A percentile compares a stretch with the other conserved stretches of the same genome.
phyloP scores from a whole-genome alignment of 2,113 vertebrate species.

The Nibea coibor region DNA sequence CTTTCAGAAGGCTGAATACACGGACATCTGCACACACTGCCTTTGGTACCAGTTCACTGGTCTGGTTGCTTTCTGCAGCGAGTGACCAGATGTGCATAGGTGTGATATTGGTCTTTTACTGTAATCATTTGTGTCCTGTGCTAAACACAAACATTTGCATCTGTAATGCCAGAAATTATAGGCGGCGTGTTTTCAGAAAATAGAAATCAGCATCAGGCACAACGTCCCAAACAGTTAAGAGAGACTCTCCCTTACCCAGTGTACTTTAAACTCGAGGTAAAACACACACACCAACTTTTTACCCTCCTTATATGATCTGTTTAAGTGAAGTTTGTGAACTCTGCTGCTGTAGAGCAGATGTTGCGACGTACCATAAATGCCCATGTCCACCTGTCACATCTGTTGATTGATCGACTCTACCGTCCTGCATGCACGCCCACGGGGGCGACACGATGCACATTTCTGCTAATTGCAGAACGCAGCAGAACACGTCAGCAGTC shows the following conservation, averaged over 20 bases:
- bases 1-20: not conserved
- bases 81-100: not conserved
- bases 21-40: fast-evolving
- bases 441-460: not conserved
- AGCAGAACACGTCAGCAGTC: not conserved
- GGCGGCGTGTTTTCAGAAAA: not conserved
- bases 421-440: no score
- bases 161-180: not conserved
- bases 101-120: not conserved
- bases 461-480: not conserved
- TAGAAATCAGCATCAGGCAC: not conserved
- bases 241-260: not conserved
- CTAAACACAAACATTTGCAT: not conserved
- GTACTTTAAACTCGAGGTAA: not conserved
- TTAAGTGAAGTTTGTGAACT: not conserved
- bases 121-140: not conserved
- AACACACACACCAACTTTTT: not conserved
- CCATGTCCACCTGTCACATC: not conserved
- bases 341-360: not conserved
- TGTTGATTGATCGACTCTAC: not conserved
- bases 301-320: not conserved
- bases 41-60: not conserved
- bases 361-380: no score
- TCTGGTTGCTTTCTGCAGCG: not conserved
- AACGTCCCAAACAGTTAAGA: not conserved